Evolutionary conservation across 2,113 vertebrate species (phyloP).

Genomic region (Solenodon paradoxus): DNA sequence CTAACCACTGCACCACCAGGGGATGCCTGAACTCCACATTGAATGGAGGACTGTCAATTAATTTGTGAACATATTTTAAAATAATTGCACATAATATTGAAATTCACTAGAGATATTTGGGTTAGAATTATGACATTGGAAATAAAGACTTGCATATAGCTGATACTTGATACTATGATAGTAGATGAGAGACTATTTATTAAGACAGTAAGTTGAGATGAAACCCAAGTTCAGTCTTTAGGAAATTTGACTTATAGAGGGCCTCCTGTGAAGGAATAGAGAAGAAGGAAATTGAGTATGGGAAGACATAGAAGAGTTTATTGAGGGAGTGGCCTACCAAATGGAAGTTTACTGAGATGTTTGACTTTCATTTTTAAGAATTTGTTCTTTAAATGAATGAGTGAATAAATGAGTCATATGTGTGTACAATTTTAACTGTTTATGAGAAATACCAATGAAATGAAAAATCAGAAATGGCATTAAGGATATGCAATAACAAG

Average conservation of each 20-base stretch:
- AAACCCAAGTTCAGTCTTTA: not conserved
- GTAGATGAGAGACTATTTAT: not conserved
- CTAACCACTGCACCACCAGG: no score
- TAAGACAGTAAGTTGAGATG: not conserved
- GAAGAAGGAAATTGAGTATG: not conserved
- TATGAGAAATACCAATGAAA: not conserved
- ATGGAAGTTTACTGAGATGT: not conserved
- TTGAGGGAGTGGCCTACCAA: not conserved
- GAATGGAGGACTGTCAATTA: not conserved
- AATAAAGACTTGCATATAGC: not conserved
- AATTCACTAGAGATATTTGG: not conserved
- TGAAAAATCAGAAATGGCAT: not conserved
- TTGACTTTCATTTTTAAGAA: not conserved
- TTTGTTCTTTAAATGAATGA: not conserved
- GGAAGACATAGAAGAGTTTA: not conserved
- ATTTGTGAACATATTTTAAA: not conserved
- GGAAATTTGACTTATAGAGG: not conserved
- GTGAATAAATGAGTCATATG: not conserved
- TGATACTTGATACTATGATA: not conserved
- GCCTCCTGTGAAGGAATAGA: not conserved
- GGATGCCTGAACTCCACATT: no score
- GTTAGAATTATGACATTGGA: not conserved
- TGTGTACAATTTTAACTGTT: not conserved
- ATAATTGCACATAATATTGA: not conserved
- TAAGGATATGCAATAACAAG: not conserved